A percentile compares a stretch with the other conserved stretches of the same genome.
Conservation (phyloP, 2,113 vertebrate species). For the Cariama cristata region DNA sequence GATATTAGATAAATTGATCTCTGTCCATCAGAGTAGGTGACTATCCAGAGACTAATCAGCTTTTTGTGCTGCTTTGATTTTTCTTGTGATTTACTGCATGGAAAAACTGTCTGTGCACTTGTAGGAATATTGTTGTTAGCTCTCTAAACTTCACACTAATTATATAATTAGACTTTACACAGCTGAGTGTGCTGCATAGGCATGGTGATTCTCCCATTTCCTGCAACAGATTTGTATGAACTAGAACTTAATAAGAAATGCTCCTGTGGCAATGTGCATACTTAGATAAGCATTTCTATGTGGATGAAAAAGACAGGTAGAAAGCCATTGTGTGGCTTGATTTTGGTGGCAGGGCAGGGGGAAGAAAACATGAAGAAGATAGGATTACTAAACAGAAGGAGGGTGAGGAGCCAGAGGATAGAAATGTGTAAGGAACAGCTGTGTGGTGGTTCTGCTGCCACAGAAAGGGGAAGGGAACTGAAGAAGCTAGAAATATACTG, state of each 20-base stretch:
- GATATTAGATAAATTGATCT: not conserved
- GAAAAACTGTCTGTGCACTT: not conserved
- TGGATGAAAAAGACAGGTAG: not conserved
- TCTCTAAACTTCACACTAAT: not conserved
- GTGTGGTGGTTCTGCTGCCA: not conserved
- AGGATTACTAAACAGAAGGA: not conserved
- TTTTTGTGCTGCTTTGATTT: not conserved
- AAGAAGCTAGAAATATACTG: not conserved
- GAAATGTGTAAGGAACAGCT: not conserved
- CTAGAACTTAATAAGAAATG: not conserved
- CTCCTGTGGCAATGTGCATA: not conserved
- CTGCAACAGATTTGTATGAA: not conserved
- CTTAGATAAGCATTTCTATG: not conserved
- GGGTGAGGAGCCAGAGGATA: not conserved
- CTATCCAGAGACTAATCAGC: not conserved
- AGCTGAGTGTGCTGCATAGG: not conserved
- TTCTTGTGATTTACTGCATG: not conserved
- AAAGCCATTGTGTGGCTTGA: not conserved
- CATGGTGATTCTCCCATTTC: not conserved
- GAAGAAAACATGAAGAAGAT: not conserved
- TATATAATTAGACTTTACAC: not conserved
- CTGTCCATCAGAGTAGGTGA: not conserved
- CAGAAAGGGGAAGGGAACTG: not conserved
- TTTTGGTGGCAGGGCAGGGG: not conserved
- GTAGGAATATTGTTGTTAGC: not conserved